Evolutionary conservation across 2,113 vertebrate genomes (phyloP).

Genomic region (Thalassarche chlororhynchos): DNA sequence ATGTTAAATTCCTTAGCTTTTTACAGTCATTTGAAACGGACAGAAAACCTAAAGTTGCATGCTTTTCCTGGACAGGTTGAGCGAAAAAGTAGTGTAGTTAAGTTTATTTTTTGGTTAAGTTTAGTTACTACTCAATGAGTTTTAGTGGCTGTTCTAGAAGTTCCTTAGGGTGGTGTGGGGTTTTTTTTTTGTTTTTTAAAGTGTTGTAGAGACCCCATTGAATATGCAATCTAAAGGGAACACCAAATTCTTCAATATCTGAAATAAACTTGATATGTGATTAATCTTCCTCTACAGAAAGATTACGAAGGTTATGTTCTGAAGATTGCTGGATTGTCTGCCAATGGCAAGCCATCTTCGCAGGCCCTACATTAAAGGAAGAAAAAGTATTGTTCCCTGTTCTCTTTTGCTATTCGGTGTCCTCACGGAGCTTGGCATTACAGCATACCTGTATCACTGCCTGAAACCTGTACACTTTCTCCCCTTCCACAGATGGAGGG

Average conservation of each 20-base stretch:
- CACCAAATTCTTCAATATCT: background rate
- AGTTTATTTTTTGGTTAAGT: background rate
- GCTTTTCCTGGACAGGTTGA: background rate
- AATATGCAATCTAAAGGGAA: background rate
- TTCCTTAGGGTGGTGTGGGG: background rate
- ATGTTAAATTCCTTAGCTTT: background rate
- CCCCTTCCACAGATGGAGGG: background rate
- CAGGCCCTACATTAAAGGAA: background rate
- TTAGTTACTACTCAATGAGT: background rate
- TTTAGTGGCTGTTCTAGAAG: background rate
- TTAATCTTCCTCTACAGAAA: background rate
- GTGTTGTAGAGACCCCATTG: fast-evolving
- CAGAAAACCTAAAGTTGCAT: background rate
- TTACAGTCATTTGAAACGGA: background rate
- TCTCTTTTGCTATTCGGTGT: background rate
- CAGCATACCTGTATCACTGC: background rate
- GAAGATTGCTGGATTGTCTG: background rate
- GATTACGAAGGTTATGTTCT: background rate
- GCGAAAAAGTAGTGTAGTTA: background rate
- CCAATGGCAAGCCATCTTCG: background rate
- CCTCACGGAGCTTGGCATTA: background rate
- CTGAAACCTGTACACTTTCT: background rate
- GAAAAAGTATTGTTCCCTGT: background rate
- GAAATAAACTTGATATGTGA: background rate
- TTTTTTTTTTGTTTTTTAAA: background rate